phyloP scores from a whole-genome alignment of 2,797 vertebrate genomes.

The Dipus sagitta region DNA sequence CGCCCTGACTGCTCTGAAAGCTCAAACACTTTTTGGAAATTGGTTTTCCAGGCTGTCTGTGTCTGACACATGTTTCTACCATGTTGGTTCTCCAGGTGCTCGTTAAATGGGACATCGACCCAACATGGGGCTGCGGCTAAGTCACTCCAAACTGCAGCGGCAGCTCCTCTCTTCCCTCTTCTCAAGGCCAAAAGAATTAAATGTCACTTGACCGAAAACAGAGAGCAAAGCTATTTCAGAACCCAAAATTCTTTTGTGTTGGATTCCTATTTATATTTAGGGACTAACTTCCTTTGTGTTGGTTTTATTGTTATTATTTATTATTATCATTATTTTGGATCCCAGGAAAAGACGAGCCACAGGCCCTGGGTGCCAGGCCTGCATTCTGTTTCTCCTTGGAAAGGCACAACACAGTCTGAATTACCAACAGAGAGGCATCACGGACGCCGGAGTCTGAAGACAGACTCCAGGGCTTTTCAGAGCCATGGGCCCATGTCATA shows the following conservation, averaged over 20 bases:
- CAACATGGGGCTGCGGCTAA: not conserved
- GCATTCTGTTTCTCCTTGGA: not conserved
- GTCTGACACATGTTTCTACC: constrained; percentile 47
- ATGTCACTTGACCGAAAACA: constrained; percentile 35
- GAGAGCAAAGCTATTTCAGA: not conserved
- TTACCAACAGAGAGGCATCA: not conserved
- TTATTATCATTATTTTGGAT: not conserved
- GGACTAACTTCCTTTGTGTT: not conserved
- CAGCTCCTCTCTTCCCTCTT: constrained; percentile 8
- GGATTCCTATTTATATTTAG: not conserved
- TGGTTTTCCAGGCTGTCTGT: constrained; percentile 67
- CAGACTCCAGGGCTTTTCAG: not conserved
- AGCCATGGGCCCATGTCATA: not conserved
- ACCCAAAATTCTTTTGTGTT: constrained; percentile 35
- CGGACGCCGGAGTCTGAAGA: not conserved
- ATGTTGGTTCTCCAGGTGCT: constrained; percentile 70
- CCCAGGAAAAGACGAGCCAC: constrained; percentile 39
- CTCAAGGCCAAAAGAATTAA: constrained; percentile 31
- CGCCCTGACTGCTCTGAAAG: not conserved
- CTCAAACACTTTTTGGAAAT: constrained; percentile 46
- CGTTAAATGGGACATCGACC: constrained; percentile 20
- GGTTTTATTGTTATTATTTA: not conserved
- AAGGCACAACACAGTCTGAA: not conserved
- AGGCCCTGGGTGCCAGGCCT: not conserved
- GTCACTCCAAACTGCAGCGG: not conserved